Evolutionary conservation across 2,113 vertebrate genomes (phyloP).

Genomic region (Psophia crepitans): DNA sequence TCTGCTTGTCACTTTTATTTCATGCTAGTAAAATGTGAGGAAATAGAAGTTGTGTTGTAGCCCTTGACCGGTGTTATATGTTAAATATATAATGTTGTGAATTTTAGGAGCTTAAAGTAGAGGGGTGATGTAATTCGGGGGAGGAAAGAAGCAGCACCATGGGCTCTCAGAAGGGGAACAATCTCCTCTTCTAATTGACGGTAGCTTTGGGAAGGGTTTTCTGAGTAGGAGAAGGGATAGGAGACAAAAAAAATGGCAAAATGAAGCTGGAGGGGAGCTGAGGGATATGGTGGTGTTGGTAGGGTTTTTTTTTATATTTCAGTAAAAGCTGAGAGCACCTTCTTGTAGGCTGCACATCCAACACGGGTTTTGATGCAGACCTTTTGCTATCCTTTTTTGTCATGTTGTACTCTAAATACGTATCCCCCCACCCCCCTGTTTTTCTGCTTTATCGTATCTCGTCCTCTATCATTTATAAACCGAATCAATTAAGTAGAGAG

Average conservation of each 20-base stretch:
- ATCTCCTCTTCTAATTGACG: neutral
- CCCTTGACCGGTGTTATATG: neutral
- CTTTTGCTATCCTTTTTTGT: neutral
- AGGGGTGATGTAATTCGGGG: neutral
- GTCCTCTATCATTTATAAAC: neutral
- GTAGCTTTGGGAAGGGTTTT: neutral
- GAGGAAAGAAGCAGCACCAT: neutral
- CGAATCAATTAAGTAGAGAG: neutral
- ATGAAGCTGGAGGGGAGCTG: neutral
- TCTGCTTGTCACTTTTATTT: neutral
- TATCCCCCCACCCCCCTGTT: no score
- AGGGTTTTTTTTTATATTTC: neutral
- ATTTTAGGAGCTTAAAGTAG: neutral
- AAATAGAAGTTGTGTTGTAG: neutral
- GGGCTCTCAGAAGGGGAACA: neutral
- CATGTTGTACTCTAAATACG: neutral
- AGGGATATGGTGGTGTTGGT: no score
- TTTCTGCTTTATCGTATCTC: neutral
- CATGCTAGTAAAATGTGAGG: neutral
- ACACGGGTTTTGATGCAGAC: neutral
- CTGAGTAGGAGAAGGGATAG: neutral
- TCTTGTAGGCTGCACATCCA: neutral
- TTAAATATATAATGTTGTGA: no score
- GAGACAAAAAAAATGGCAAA: neutral
- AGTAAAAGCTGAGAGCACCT: neutral